These are phyloP conservation scores for Campoplex nolae DNA, from an alignment of 2,888 invertebrate species.

Conservation along the genomic window DNA sequence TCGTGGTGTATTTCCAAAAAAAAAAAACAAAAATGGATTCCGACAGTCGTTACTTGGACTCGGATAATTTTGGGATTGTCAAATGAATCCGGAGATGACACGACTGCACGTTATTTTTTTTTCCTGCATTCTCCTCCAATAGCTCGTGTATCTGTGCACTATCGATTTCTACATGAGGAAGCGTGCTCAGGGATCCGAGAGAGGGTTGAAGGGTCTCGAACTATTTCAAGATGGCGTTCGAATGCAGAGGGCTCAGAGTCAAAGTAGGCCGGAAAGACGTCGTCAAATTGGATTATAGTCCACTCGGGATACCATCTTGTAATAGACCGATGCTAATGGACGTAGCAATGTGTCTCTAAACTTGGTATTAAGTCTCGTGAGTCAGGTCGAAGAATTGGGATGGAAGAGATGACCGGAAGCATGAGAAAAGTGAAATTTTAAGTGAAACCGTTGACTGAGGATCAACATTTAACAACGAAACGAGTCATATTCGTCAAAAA, in stretches of 20 bases:
- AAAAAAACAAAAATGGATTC: background rate
- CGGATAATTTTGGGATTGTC: background rate
- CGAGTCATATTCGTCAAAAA: background rate
- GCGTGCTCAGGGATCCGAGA: conserved; percentile 48
- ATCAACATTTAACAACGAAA: background rate
- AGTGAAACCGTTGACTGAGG: background rate
- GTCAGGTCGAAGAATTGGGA: background rate
- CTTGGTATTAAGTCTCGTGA: background rate
- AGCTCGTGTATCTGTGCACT: conserved; percentile 72
- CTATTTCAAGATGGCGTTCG: conserved; percentile 74
- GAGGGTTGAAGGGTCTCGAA: conserved; percentile 68
- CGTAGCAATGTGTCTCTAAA: background rate
- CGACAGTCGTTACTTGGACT: background rate
- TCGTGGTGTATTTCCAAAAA: background rate
- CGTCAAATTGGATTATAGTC: conserved; percentile 74
- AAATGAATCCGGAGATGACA: conserved; percentile 45
- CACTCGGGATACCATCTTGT: conserved; percentile 10
- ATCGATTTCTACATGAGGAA: conserved; percentile 74
- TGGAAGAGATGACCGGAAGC: background rate
- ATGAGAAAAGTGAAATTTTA: background rate
- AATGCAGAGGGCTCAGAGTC: conserved; percentile 58
- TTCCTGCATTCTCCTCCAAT: conserved; percentile 60
- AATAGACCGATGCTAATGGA: conserved; percentile 21
- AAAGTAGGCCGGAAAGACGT: conserved; percentile 74
- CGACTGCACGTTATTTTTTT: conserved; percentile 68